phyloP scores from a whole-genome alignment of 2,888 invertebrate species.

The Mythimna loreyi region DNA sequence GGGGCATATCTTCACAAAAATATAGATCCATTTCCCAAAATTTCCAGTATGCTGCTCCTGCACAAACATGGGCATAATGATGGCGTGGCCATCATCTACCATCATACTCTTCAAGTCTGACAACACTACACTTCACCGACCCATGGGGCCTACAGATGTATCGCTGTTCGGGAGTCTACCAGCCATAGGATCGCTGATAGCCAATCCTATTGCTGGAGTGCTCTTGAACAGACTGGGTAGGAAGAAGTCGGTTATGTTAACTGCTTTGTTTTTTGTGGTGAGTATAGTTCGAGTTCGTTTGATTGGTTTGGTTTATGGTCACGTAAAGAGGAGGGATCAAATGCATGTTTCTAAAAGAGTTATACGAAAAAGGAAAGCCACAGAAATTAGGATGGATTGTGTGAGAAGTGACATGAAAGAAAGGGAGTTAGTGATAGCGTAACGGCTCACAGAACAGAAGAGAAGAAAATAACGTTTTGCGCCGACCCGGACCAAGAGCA shows the following conservation, averaged over 20 bases:
- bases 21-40: no score
- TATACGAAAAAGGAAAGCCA: no score
- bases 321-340: no score
- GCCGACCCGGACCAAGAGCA: no score
- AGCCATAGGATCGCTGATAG: conserved; percentile 75
- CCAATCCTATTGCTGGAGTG: conserved; percentile 72
- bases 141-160: conserved; percentile 76
- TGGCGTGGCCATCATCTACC: conserved; percentile 81
- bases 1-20: no score
- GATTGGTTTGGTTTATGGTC: no score
- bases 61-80: conserved; percentile 75
- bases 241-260: conserved; percentile 70
- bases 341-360: no score
- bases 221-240: conserved; percentile 76
- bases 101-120: conserved; percentile 75
- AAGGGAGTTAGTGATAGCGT: no score
- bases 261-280: conserved; percentile 73
- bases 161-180: conserved; percentile 78
- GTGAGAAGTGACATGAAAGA: no score
- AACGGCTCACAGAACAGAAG: no score
- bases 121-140: conserved; percentile 78
- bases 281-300: conserved; percentile 47
- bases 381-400: no score
- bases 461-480: no score
- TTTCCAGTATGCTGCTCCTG: conserved; percentile 77